These are phyloP conservation scores for Mormyrops attenuatus DNA, from an alignment of 2,797 vertebrate species.

Conservation along the genomic window DNA sequence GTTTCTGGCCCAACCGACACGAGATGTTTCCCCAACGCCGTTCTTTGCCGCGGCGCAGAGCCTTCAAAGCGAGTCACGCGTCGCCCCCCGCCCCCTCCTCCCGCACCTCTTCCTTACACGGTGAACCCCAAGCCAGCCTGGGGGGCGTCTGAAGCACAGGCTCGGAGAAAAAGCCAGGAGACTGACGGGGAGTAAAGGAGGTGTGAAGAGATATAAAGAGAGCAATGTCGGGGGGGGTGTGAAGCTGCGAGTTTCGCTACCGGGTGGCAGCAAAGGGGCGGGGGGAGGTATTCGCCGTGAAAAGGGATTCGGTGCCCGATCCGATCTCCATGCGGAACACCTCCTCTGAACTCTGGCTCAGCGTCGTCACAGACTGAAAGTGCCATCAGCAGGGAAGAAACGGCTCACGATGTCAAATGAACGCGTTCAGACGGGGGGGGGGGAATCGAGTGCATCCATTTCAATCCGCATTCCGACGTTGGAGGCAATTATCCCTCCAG, in stretches of 20 bases:
- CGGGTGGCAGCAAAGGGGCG: background rate
- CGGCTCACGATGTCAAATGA: background rate
- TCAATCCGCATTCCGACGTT: background rate
- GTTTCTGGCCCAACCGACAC: background rate
- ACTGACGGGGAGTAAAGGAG: conserved; percentile 5
- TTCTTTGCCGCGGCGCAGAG: background rate
- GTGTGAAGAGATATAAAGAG: conserved; percentile 15
- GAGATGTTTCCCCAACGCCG: background rate
- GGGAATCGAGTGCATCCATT: conserved; percentile 6
- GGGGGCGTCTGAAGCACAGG: background rate
- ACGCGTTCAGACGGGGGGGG: background rate
- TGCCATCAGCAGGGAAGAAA: background rate
- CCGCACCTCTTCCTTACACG: background rate
- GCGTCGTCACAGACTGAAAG: background rate
- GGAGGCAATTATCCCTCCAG: conserved; percentile 15
- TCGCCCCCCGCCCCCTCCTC: background rate
- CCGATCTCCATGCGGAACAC: background rate
- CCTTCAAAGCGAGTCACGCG: background rate
- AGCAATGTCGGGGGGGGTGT: background rate
- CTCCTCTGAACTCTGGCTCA: background rate
- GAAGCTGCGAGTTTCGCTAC: background rate
- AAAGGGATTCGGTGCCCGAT: background rate
- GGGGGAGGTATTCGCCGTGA: background rate
- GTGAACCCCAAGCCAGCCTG: background rate
- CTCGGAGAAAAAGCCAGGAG: background rate